A percentile compares a stretch with the other conserved stretches of the same genome.
Evolutionary conservation across 2,888 invertebrate genomes (phyloP).

Genomic region (Boloria euphrosyne): DNA sequence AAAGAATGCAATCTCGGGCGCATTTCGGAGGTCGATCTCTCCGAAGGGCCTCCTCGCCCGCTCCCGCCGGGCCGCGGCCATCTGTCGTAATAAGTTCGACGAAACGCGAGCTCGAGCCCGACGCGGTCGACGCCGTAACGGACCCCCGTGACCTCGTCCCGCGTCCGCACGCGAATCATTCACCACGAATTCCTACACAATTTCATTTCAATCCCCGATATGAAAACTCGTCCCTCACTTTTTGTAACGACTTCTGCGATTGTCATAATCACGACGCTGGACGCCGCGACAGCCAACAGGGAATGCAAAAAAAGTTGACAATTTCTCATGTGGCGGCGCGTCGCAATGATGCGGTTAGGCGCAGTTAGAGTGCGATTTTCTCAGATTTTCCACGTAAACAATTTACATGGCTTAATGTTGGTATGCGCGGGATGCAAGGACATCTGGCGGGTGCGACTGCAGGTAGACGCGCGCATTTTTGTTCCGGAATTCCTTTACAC

Average conservation of each 20-base stretch:
- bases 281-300: constrained; percentile 51
- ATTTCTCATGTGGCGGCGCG: constrained; percentile 59
- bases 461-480: constrained; percentile 75
- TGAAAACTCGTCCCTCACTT: constrained; percentile 19
- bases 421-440: constrained; percentile 54
- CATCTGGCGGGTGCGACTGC: constrained; percentile 62
- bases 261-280: constrained; percentile 49
- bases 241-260: constrained; percentile 49
- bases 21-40: constrained; percentile 83
- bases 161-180: constrained; percentile 68
- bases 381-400: constrained; percentile 78
- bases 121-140: constrained; percentile 66
- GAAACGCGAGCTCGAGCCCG: constrained; percentile 71
- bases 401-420: constrained; percentile 67
- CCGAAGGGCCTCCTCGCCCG: constrained; percentile 76
- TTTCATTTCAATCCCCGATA: constrained; percentile 34
- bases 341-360: constrained; percentile 57
- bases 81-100: constrained; percentile 82
- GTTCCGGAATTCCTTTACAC: constrained; percentile 76
- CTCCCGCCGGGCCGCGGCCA: constrained; percentile 75
- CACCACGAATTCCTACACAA: constrained; percentile 46
- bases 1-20: constrained; percentile 83
- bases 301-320: constrained; percentile 67
- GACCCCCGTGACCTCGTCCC: constrained; percentile 66
- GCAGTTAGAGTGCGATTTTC: constrained; percentile 71